Evolutionary conservation across 2,888 invertebrate genomes (phyloP).

Genomic region (Parnassius glacialis): DNA sequence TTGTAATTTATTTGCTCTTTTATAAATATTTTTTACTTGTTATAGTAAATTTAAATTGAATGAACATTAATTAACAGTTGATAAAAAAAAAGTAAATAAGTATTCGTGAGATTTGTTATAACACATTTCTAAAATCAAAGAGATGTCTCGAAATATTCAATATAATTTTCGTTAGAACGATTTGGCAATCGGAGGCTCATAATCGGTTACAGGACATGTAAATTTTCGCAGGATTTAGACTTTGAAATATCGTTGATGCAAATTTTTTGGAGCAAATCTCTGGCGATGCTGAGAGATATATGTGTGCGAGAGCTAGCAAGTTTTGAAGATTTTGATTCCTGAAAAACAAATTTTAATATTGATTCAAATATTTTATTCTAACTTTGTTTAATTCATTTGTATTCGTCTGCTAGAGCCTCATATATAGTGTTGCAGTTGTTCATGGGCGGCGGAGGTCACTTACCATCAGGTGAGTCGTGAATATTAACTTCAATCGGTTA

Average conservation of each 20-base stretch:
- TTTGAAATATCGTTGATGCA: slow-evolving; percentile 92
- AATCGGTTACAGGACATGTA: slow-evolving; percentile 85
- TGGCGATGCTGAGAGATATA: slow-evolving; percentile 89
- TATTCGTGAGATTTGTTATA: not conserved
- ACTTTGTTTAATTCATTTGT: too few relatives aligned
- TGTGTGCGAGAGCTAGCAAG: slow-evolving; percentile 90
- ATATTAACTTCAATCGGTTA: too few relatives aligned
- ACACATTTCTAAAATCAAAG: slow-evolving; percentile 1
- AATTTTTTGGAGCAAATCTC: slow-evolving; percentile 91
- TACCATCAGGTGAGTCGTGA: too few relatives aligned
- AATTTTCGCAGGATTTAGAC: slow-evolving; percentile 92
- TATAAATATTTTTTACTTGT: too few relatives aligned
- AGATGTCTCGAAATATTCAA: slow-evolving; percentile 11
- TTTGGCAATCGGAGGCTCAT: slow-evolving; percentile 12
- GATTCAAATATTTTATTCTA: too few relatives aligned
- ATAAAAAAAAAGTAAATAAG: too few relatives aligned
- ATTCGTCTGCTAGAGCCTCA: too few relatives aligned
- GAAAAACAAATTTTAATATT: slow-evolving; percentile 32
- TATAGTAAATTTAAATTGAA: too few relatives aligned
- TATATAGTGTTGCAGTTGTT: too few relatives aligned
- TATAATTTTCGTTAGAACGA: not conserved
- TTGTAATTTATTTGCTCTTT: too few relatives aligned
- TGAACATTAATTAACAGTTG: too few relatives aligned
- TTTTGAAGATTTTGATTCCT: slow-evolving; percentile 82
- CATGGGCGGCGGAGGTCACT: too few relatives aligned